Conservation (phyloP, 2,888 invertebrate genomes). For the Zygogramma bicolorata region DNA sequence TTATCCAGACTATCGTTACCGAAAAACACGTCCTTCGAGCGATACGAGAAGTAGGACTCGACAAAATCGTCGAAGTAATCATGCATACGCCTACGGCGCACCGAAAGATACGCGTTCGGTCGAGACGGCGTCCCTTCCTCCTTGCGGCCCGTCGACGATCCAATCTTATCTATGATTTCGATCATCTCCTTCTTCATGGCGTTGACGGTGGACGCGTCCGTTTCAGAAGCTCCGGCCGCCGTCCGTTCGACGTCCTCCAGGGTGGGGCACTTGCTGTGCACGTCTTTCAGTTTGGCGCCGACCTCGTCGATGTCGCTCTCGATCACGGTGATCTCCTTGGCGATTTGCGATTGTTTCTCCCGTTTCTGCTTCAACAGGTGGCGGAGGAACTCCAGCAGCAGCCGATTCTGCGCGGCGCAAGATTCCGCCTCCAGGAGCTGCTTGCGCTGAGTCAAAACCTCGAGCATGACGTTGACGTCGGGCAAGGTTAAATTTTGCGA, state of each 20-base stretch:
- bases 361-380: conserved; percentile 81
- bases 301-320: conserved; percentile 80
- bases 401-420: conserved; percentile 81
- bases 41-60: conserved; percentile 84
- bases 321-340: conserved; percentile 80
- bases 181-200: conserved; percentile 72
- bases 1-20: conserved; percentile 63
- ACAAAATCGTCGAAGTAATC: conserved; percentile 92
- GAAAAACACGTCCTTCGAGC: conserved; percentile 80
- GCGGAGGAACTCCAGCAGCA: conserved; percentile 86
- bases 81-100: conserved; percentile 81
- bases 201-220: conserved; percentile 66
- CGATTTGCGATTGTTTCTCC: conserved; percentile 75
- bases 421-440: conserved; percentile 85
- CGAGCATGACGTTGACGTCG: conserved; percentile 86
- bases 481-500: conserved; percentile 80
- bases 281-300: conserved; percentile 73
- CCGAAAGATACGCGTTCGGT: conserved; percentile 67
- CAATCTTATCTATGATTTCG: conserved; percentile 70
- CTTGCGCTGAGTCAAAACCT: conserved; percentile 82
- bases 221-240: conserved; percentile 65
- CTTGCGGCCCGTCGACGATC: conserved; percentile 52
- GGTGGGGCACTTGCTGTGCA: conserved; percentile 71
- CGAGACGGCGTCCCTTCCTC: conserved; percentile 46
- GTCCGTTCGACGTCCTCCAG: conserved; percentile 70